Base-by-base conservation (phyloP, 2,797 vertebrate genomes). In the Catharus ustulatus region DNA sequence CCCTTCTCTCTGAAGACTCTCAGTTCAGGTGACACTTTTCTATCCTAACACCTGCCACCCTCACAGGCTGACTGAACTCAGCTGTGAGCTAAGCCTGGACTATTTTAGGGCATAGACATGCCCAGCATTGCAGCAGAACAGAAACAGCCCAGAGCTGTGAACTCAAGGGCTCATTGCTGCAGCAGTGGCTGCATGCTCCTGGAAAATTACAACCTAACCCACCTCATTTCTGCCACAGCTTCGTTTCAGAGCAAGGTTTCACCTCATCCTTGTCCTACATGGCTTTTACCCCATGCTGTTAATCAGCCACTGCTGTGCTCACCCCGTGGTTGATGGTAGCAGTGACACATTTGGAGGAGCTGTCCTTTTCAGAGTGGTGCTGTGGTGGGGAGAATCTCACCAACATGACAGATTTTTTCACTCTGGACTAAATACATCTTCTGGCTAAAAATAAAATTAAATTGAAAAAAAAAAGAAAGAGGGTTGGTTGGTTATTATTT, bases 281-380 rank as follows among this genome's bases (percentile, higher is more conserved):
- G 36, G 68, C 58, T 95, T 83, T 80, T 64, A n/a, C 23, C 32
- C 58, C 63, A 48, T 3, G 10, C 57, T 86, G 63, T 91, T 84
- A 54, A 51, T 72, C 87, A 84, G 71, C 43, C 54, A 46, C 87
- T 3, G 49, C 94, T 91, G 84, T 89, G 78, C 64, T 95, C 32
- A 42, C 10, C 36, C 68, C 5, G 24, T 80, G 69, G 79, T 4
- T 79, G 62, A 69, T 92, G 58, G 82, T 40, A 80, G 63, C 42
- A 92, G 51, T 89, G 94, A 95, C 87, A 85, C 82, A 58, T 79
- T 92, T 93, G 89, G 69, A 91, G 59, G 7, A 61, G 71, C 45
- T 88, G 73, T 89, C 63, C 69, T 64, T 79, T 64, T 49, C 77
- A 74, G 82, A 73, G 36, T 10, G 15, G 34, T 54, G 69, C 38